Percentiles rank a stretch among this genome's conserved stretches.
These are phyloP conservation scores for Eurytoma californica DNA, from an alignment of 2,888 invertebrate genomes.

Conservation along the genomic window DNA sequence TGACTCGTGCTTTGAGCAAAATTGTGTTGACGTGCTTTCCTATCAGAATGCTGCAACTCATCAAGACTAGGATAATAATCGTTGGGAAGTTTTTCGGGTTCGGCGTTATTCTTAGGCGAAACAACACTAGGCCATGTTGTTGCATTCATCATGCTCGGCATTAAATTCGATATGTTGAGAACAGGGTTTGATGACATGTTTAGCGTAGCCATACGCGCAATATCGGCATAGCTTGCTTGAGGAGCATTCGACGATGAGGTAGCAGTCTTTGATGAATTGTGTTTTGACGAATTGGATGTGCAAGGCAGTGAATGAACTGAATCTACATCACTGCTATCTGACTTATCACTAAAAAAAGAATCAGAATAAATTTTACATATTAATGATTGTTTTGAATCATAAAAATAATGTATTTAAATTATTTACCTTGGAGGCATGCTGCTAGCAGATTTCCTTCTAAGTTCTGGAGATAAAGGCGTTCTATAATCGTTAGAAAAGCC, in stretches of 20 bases:
- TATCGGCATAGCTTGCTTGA: slow-evolving; percentile 88
- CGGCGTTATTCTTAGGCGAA: slow-evolving; percentile 60
- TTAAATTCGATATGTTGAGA: slow-evolving; percentile 67
- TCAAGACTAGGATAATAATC: slow-evolving; percentile 73
- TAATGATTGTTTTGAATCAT: too few species aligned
- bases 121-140: slow-evolving; percentile 69
- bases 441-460: slow-evolving; percentile 83
- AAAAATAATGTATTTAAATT: not conserved
- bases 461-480: slow-evolving; percentile 71
- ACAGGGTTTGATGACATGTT: slow-evolving; percentile 69
- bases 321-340: slow-evolving; percentile 89
- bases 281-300: slow-evolving; percentile 74
- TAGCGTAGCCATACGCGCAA: slow-evolving; percentile 79
- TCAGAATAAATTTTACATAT: not conserved
- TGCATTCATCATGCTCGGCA: slow-evolving; percentile 65
- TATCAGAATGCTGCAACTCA: slow-evolving; percentile 69
- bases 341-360: slow-evolving; percentile 79
- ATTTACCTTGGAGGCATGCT: slow-evolving; percentile 82
- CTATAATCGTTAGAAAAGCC: slow-evolving; percentile 70
- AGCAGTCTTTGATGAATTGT: slow-evolving; percentile 69
- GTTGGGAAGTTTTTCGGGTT: slow-evolving; percentile 69
- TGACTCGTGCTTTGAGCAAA: slow-evolving; percentile 63
- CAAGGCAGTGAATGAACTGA: slow-evolving; percentile 90
- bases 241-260: slow-evolving; percentile 74
- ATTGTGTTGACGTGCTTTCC: slow-evolving; percentile 61